Evolutionary conservation across 2,888 invertebrate species (phyloP), one percentile per base, ranked within the genome.

Genomic region (Empis stercorea): DNA sequence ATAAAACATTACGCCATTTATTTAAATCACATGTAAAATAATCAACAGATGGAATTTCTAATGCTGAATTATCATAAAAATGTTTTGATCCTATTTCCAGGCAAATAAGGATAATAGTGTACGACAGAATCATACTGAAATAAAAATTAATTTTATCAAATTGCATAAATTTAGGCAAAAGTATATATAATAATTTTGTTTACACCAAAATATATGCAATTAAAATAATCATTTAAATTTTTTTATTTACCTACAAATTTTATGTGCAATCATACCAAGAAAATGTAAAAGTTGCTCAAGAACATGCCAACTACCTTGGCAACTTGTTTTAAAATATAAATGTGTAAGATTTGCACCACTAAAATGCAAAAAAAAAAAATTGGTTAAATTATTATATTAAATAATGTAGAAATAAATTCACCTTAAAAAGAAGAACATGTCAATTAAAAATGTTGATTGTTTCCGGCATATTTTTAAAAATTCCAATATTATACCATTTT

Each of bases 1-100:
- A 81, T 1, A 81, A 65, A 13, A 78, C 64, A 59, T 80, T 81
- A 49, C 76, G 68, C 79, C 80, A 81, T 75, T 80, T 79, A 61
- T 75, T 72, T 32, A 62, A 58, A 49, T 73, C 72, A 58, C 81
- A 81, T 56, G 72, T 76, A 47, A 60, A 53, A 50, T 74, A 71
- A 61, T 80, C 80, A 34, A 64, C 63, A 43, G 75, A 76, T 0
- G 76, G 76, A 4, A 78, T 67, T 47, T 73, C 66, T 52, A 80
- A 64, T 2, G 71, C 67, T 1, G 71, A 67, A 52, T 65, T 66
- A 4, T 71, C 61, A 51, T 67, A 57, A 32, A 71, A 68, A 52
- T 73, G 66, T 55, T 72, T 73, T 53, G 73, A 71, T 43, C 65
- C 55, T 14, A 76, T 64, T 42, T 75, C 74, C 15, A 75, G 66